Evolutionary conservation across 2,888 invertebrate species (phyloP).

Genomic region (Nebria salina): DNA sequence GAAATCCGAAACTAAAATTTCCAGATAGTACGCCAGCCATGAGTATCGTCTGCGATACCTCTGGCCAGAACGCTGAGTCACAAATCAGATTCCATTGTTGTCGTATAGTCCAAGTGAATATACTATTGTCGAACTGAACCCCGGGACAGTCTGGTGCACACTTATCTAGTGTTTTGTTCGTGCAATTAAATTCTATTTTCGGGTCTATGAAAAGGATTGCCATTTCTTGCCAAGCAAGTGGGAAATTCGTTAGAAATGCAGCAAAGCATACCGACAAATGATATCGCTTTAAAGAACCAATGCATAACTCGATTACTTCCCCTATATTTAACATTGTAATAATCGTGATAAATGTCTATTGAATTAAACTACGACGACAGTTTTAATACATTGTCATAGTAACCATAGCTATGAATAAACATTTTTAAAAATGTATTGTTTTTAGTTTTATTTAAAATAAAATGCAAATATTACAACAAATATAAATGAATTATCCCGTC

Average conservation of each 20-base stretch:
- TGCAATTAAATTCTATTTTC: constrained; percentile 66
- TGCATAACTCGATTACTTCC: constrained; percentile 74
- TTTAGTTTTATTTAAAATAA: no score
- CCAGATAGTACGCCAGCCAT: constrained; percentile 69
- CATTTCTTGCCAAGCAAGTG: constrained; percentile 83
- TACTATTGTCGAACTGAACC: constrained; percentile 70
- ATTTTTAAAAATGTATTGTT: background rate
- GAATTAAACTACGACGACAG: no score
- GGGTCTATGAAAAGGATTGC: constrained; percentile 82
- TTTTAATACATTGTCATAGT: no score
- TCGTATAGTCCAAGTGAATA: constrained; percentile 67
- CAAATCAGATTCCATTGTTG: constrained; percentile 72
- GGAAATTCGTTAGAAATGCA: constrained; percentile 78
- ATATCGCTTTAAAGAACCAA: constrained; percentile 79
- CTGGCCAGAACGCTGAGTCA: constrained; percentile 65
- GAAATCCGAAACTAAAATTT: constrained; percentile 75
- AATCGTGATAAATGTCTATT: background rate
- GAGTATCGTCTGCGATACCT: constrained; percentile 67
- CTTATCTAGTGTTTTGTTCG: constrained; percentile 62
- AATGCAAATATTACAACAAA: background rate
- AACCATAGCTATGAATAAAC: no score
- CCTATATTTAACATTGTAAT: constrained; percentile 46
- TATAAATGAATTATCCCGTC: background rate
- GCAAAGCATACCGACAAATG: constrained; percentile 76
- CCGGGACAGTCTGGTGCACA: constrained; percentile 68